phyloP scores from a whole-genome alignment of 2,888 invertebrate species.

The Prosopocoilus inquinatus region DNA sequence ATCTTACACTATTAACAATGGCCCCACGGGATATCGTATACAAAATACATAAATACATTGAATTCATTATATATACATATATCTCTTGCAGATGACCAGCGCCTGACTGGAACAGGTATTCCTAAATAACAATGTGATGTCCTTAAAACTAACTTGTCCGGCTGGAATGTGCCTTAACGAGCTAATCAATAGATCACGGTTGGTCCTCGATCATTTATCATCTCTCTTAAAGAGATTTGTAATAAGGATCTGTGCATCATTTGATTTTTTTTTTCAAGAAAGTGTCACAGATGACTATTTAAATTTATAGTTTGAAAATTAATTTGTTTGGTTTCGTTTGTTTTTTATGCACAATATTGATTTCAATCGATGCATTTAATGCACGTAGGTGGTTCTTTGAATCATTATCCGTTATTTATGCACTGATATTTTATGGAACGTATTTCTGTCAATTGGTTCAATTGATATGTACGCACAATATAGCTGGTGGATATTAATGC shows the following conservation, averaged over 20 bases:
- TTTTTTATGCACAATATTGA: not conserved
- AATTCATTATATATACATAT: constrained; percentile 53
- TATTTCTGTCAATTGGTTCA: constrained; percentile 34
- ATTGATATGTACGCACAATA: constrained; percentile 32
- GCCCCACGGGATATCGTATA: constrained; percentile 51
- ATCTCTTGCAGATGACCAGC: constrained; percentile 43
- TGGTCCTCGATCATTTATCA: constrained; percentile 52
- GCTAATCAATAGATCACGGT: constrained; percentile 55
- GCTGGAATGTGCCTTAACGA: constrained; percentile 50
- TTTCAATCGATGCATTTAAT: constrained; percentile 5
- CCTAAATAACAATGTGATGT: constrained; percentile 28
- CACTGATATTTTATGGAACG: constrained; percentile 32
- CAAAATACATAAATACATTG: constrained; percentile 54
- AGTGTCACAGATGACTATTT: constrained; percentile 45
- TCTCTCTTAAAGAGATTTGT: constrained; percentile 51
- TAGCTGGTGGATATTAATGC: constrained; percentile 30
- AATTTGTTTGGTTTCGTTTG: constrained; percentile 24
- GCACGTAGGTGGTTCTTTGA: constrained; percentile 30
- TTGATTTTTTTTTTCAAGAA: constrained; percentile 40
- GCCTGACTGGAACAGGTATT: constrained; percentile 14
- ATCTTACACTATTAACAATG: constrained; percentile 52
- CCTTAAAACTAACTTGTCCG: constrained; percentile 36
- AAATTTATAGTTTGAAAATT: constrained; percentile 27
- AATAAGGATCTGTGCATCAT: constrained; percentile 46
- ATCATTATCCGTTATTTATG: constrained; percentile 36